Conservation (phyloP, 2,797 vertebrate genomes). For the Poeciliopsis gracilis region DNA sequence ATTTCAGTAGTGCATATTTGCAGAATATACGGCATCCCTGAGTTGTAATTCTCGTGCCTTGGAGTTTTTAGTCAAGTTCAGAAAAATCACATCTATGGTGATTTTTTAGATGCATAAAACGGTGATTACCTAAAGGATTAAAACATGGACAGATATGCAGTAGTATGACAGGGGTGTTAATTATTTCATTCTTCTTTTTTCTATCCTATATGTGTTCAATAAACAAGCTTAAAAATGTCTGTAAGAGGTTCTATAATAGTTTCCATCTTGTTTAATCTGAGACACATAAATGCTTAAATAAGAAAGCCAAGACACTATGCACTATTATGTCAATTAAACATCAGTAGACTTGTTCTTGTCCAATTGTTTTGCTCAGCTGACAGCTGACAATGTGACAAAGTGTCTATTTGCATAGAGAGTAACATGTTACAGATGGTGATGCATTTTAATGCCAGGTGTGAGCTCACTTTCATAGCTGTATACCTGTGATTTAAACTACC, state of each 20-base stretch:
- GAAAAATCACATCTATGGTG: background rate
- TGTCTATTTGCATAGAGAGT: background rate
- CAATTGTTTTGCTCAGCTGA: background rate
- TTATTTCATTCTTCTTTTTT: background rate
- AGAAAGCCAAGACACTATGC: background rate
- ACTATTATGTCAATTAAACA: background rate
- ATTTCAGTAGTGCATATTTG: background rate
- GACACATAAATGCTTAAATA: background rate
- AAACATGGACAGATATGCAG: background rate
- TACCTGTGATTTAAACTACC: background rate
- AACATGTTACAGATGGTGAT: background rate
- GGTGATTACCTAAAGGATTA: background rate
- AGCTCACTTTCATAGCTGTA: background rate
- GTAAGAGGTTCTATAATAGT: background rate
- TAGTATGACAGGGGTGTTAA: background rate
- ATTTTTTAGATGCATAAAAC: background rate
- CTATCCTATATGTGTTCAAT: background rate
- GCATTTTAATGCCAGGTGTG: slow-evolving; percentile 2
- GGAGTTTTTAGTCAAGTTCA: background rate
- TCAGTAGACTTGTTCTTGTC: background rate
- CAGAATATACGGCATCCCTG: background rate
- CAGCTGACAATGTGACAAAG: background rate
- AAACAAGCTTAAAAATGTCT: background rate
- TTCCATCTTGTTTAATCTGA: background rate
- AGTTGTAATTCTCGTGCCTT: background rate